Base-by-base conservation (phyloP, 37 sponge, comb jelly and placozoan species). In the Theonella swinhoei region DNA sequence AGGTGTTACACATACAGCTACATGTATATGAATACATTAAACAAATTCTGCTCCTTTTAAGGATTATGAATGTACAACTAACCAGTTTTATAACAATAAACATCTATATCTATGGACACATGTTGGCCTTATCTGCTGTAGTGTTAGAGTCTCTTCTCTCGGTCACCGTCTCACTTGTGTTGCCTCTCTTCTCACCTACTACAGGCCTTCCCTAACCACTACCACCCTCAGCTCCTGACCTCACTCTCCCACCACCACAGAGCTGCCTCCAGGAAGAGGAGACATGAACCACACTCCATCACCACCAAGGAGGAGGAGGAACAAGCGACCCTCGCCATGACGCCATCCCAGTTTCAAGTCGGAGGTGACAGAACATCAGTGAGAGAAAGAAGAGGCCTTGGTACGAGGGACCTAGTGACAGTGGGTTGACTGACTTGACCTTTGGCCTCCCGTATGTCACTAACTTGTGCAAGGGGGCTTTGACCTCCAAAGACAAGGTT, bases 281-380 rank as follows among this genome's bases (percentile, higher is more conserved):
- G 61, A 5, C 77, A 32, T n/a, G 60, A 60, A 2, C 8, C 24
- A 43, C 31, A 72, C 26, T 8, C 9, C 58, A 76, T 68, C 8
- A 20, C 66, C 4, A 22, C 23, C 29, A 83, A 88, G 70, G 83
- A 88, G 64, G 83, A 71, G 11, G 83, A 83, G 36, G 89, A 88
- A 11, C 47, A 39, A 32, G 14, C n/a, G n/a, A n/a, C n/a, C n/a
- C n/a, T n/a, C n/a, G n/a, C n/a, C n/a, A n/a, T n/a, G n/a, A n/a
- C 69, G 26, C 68, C 39, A 17, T 19, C 43, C 28, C 17, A 25
- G 61, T 25, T 59, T 54, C 23, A 70, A 32, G 23, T 78, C 20
- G 28, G 30, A 31, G n/a, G 75, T 74, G 5, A 47, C 54, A n/a
- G n/a, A n/a, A n/a, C n/a, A n/a, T 8, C 38, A 35, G 39, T 23